Evolutionary conservation across 2,113 vertebrate species (phyloP), one percentile per base, ranked within the genome.

Genomic region (Daubentonia madagascariensis): DNA sequence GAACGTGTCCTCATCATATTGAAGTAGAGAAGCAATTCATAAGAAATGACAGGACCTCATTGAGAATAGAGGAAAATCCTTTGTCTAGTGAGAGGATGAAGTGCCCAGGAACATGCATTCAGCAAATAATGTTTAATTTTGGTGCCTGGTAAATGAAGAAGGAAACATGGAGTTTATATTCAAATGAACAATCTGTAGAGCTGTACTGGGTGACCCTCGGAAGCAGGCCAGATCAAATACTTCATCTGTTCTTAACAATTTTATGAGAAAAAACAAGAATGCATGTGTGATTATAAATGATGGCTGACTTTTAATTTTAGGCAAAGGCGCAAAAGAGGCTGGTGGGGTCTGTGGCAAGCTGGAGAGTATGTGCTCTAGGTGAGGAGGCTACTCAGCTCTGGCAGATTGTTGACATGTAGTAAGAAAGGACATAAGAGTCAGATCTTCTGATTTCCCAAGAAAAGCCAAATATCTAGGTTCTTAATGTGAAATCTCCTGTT

Each of bases 1-100:
- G 68, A 78, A 67, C 10, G 11, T 18, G 6, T 89, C 67, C 54
- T 96, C 57, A 52, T 92, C 73, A 40, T 40, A 7, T 5, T 94
- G 79, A 96, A 92, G 80, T 73, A 13, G 75, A 73, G 40, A 67
- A 92, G 68, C 25, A 68, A 63, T 97, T 86, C 45, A 18, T 67
- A 84, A 81, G 89, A 23, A 92, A 72, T 78, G 67, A 48, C n/a
- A 79, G 37, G 61, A 23, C 72, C 65, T 84, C 91, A 22, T 85
- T 40, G 20, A 68, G 59, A 85, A 65, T 9, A 50, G 65, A 83
- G 37, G 59, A 23, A 48, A 76, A 40, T 13, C 45, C 72, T 97
- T 93, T 72, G 75, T 85, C 63, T 40, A 30, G 28, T 16, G 54
- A 89, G 78, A 61, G 37, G 18, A 50, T 9, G 17, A 50, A 80